phyloP scores from a whole-genome alignment of 2,888 invertebrate genomes.

The Scaptomyza flava region DNA sequence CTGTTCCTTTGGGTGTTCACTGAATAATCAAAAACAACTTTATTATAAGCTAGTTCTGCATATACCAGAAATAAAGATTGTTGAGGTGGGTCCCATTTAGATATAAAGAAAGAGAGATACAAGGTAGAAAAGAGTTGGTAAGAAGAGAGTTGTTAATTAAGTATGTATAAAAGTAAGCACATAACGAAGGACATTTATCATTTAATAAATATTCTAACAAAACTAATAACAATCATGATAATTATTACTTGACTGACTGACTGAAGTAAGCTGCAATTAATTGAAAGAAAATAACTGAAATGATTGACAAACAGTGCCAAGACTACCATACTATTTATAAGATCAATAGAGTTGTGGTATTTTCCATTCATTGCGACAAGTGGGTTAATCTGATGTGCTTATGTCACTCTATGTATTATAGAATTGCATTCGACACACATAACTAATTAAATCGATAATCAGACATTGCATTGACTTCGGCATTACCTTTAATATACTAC shows the following conservation, averaged over 20 bases:
- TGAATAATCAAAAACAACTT: not conserved
- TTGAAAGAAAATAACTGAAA: not conserved
- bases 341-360: slow-evolving; percentile 20
- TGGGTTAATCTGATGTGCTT: slow-evolving; percentile 53
- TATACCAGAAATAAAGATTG: not conserved
- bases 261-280: not conserved
- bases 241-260: not conserved
- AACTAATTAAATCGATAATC: slow-evolving; percentile 57
- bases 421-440: slow-evolving; percentile 20
- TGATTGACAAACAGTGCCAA: slow-evolving; percentile 16
- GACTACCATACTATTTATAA: not conserved
- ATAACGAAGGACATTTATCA: not conserved
- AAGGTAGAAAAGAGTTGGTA: not conserved
- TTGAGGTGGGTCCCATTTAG: not conserved
- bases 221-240: not conserved
- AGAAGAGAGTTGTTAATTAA: not conserved
- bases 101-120: not conserved
- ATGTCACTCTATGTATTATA: slow-evolving; percentile 28
- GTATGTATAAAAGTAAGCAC: not conserved
- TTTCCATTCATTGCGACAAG: slow-evolving; percentile 45
- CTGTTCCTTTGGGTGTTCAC: slow-evolving; percentile 34
- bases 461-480: slow-evolving; percentile 23
- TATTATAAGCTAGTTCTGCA: not conserved
- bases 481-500: slow-evolving; percentile 23
- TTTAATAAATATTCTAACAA: not conserved